Base-by-base conservation (phyloP, 2,797 vertebrate genomes). In the Fundulus diaphanus region DNA sequence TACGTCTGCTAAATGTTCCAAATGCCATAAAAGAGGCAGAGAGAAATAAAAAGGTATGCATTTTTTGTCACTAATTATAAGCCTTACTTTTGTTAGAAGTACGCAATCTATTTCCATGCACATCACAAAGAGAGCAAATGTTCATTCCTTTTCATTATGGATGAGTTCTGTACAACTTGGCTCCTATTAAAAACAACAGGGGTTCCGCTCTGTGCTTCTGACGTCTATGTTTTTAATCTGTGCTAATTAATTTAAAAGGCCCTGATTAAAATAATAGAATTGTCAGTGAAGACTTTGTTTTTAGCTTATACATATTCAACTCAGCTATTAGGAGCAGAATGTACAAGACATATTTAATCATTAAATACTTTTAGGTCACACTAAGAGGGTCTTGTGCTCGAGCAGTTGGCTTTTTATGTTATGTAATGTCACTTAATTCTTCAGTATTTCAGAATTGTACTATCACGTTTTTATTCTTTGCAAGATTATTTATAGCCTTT, bases 41-140 rank as follows among this genome's bases (percentile, higher is more conserved):
- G 22, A 29, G 56, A 68, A 68, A 69, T 70, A 44, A 57, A 16
- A 48, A 16, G 31, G 61, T 48, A 35, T 33, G 68, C 35, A n/a
- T 31, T 77, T 86, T 66, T 78, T 63, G 52, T 81, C 70, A 54
- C 81, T 85, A 90, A 90, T 92, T 90, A 88, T 78, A 73, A 33
- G 67, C 68, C 76, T 82, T 76, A 80, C 82, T 89, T 91, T 87
- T 86, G 79, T 88, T 78, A 51, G 76, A 85, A 85, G 77, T 85
- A 51, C 72, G 40, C 76, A 40, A 85, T 78, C 78, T 71, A 81
- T 85, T 89, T 88, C 52, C 76, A 73, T 68, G 82, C 84, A 81
- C 86, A 91, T 92, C 90, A 90, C 87, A 90, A 92, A 92, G 88
- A 69, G 85, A 92, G 74, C 90, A 88, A 90, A 87, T 69, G 63